Evolutionary conservation across 1,140 invertebrate species (phyloP), one percentile per base, ranked within the genome.

Genomic region (Littorina saxatilis): DNA sequence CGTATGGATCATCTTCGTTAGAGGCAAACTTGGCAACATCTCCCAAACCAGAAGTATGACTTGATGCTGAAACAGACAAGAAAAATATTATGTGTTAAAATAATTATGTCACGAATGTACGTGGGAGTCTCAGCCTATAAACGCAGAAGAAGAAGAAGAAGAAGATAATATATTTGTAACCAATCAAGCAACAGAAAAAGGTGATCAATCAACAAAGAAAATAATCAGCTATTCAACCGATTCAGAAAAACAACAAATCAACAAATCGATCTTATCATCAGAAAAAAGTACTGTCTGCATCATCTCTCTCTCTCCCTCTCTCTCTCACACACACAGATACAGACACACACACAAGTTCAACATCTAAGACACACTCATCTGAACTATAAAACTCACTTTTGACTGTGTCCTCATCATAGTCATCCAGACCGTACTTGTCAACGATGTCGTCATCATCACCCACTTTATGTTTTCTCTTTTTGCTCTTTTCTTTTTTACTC

Each of bases 391-490:
- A 11, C 63, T 9, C 35, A 50, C 52, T 35, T 50, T 27, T 50
- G 86, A 87, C 93, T 93, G 94, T 92, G 90, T 96, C 95, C 80
- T 96, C 93, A 88, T 91, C 90, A 87, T 91, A 96, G 81, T 95
- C 94, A 82, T 95, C 94, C 87, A 97, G 95, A 73, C 88, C 86
- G 86, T 91, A 90, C 85, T 87, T 87, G 11, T 85, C 73, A 20
- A 88, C 82, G 68, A 90, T 82, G 68, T 91, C 89, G 79, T 88
- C 87, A 75, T 86, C 88, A 20, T 85, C 81, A 55, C 61, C 93
- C 92, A 81, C 93, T 93, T 83, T 47, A 23, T 40, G 94, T 93
- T 68, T 93, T 92, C 43, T 93, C 90, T 73, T 93, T 92, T 91
- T 76, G 89, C 91, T 87, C 78, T n/a, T 61, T 81, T 47, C 91